Evolutionary conservation across 1,140 invertebrate species (phyloP), one percentile per base, ranked within the genome.

Genomic region (Temnothorax curvispinosus): DNA sequence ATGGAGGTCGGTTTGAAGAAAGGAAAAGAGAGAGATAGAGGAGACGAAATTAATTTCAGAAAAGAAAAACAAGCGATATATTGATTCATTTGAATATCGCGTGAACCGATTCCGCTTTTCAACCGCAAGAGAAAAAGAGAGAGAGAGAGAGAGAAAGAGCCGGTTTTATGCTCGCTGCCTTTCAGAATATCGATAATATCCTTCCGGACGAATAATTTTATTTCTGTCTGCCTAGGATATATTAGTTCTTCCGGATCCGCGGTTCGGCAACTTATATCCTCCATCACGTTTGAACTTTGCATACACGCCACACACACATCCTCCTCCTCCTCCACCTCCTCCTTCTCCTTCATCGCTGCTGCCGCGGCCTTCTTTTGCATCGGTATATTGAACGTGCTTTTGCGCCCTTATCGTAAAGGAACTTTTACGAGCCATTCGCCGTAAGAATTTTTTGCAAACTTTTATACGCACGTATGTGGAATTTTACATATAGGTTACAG

Each of bases 1-100:
- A 52, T 11, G 18, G 13, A 32, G 62, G 15, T 1, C 18, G n/a
- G 41, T 3, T 3, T 4, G 21, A 27, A 69, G 21, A 47, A 15
- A 15, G n/a, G 8, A 3, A 52, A 4, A 58, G 44, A 27, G 3
- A 38, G 38, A 21, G 47, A 27, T 27, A 27, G 27, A 74, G 44
- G 52, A 62, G 35, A 15, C 8, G 64, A 90, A 82, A 90, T 90
- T 90, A 92, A 93, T 91, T 92, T 88, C n/a, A 82, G 71, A 90
- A 91, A 84, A 90, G 82, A 87, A 90, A 92, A 92, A 92, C 87
- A 91, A 72, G 35, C 65, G 76, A 84, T 92, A 84, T 93, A 91
- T 92, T 87, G 89, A 58, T 88, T 92, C 87, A 86, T 92, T 92
- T 87, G 90, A 93, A 90, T 93, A 92, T 92, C 65, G 80, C 67